Base-by-base conservation (phyloP, 2,797 vertebrate genomes). In the Myotis pilosus region DNA sequence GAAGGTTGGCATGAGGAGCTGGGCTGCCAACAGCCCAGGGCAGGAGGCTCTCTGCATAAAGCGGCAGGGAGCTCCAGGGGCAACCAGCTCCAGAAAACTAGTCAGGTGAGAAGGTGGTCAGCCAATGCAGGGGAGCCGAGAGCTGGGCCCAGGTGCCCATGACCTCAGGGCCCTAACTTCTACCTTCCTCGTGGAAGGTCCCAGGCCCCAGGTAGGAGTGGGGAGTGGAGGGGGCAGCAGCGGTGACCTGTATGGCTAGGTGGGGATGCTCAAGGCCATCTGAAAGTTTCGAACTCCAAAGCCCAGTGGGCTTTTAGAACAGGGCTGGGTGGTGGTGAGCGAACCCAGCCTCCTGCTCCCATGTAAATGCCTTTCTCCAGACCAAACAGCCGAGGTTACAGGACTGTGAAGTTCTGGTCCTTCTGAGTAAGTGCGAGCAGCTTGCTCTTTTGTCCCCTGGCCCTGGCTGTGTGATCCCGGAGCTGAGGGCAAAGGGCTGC, bases 371-470 rank as follows among this genome's bases (percentile, higher is more conserved):
- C 33, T 76, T 88, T 83, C 89, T 93, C 86, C 38, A 68, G 44
- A 60, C 41, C 68, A 30, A 64, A 47, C 2, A 47, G 76, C 11
- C 20, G 38, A 76, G 71, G 69, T 87, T 87, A 74, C 23, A 94
- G 87, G 94, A 91, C 96, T 87, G 76, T 36, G 91, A 82, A 64
- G 78, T 74, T 88, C 94, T 89, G 36, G 3, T 53, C 28, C 60
- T 75, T 89, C 87, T 60, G 88, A 95, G 92, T 82, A 94, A 80
- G 85, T 64, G 20, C 49, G 78, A 96, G 57, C 51, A 30, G 71
- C 75, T 74, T 71, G 83, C 64, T 93, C 88, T 92, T 97, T 71
- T 85, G 83, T 96, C 55, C 47, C n/a, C 79, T 89, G 60, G 71
- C 38, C 55, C 51, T 20, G 89, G 87, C 49, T 96, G 91, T 95